phyloP scores from a whole-genome alignment of 2,113 vertebrate species.

The Otolemur garnettii region DNA sequence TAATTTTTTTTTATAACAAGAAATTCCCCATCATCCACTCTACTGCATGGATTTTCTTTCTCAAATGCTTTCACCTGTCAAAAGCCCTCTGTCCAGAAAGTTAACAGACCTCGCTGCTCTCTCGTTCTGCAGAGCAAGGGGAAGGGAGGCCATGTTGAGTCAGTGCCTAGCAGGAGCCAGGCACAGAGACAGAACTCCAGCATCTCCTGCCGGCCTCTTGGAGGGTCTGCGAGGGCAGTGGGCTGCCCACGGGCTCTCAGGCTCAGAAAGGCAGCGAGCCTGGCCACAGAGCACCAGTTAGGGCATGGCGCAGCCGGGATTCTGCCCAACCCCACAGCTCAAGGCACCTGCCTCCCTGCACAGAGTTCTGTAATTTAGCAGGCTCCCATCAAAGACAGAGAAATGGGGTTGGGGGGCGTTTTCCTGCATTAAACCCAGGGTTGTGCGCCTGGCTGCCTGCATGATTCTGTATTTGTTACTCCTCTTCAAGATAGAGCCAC shows the following conservation, averaged over 20 bases:
- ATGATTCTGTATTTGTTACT: accelerated
- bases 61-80: conserved; percentile 77
- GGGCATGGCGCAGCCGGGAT: not conserved
- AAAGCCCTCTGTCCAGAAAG: conserved; percentile 76
- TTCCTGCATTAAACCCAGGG: not conserved
- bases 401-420: accelerated
- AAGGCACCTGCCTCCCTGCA: too few relatives aligned
- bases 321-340: not conserved
- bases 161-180: accelerated
- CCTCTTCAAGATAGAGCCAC: accelerated
- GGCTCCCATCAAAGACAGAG: not conserved
- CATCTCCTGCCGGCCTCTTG: not conserved
- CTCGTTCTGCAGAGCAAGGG: not conserved
- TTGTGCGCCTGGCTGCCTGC: accelerated
- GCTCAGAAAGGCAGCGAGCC: not conserved
- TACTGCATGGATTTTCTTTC: conserved; percentile 77
- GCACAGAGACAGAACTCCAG: not conserved
- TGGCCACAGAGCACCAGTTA: not conserved
- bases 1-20: conserved; percentile 26
- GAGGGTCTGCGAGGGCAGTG: not conserved
- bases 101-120: conserved; percentile 58
- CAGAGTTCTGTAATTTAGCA: accelerated
- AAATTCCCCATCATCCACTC: conserved; percentile 61
- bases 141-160: not conserved
- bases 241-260: accelerated